Base-by-base conservation (phyloP, 2,113 vertebrate genomes). In the Nibea coibor region DNA sequence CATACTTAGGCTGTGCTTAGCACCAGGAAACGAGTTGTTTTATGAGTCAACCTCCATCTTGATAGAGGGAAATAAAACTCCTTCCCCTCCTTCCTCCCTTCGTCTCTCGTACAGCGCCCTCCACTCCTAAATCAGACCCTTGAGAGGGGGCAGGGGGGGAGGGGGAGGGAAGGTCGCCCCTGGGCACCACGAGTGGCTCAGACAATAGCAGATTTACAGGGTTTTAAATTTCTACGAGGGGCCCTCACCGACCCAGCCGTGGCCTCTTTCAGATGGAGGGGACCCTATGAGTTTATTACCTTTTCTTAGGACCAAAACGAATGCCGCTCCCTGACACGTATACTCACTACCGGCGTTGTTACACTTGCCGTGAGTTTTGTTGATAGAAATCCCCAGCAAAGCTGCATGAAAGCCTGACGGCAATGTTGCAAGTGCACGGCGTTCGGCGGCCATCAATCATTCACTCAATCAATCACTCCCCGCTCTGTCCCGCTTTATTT, bases 161-260 rank as follows among this genome's bases (percentile, higher is more conserved):
- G 50, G 59, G 28, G 28, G 24, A 51, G 53, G 28, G 11, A 53
- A 26, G 22, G 81, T 77, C 15, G 57, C 78, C 80, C 80, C 66
- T 58, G 72, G 79, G 85, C 80, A 85, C 77, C 75, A 91, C 70
- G 17, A 87, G 88, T 88, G 74, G 58, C 83, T 87, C 68, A 83
- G 84, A 90, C 90, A 89, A 81, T 67, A 69, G 64, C 77, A 87
- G 88, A 92, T 94, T 91, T 93, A 93, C 87, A 84, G 83, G 81
- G 83, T 82, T 85, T 86, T 92, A 89, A 90, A 93, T 91, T 84
- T 91, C 79, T 82, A 88, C 71, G 45, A 87, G 73, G 56, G 45
- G 57, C 84, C 78, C 86, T 87, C 70, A 24, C 71, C 69, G 70
- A 54, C 69, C 72, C 53, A 51, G 59, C 82, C 47, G 16, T 43